Percentiles rank a stretch among this genome's conserved stretches.
phyloP scores from a whole-genome alignment of 2,888 invertebrate species.

The Mythimna ferrago region DNA sequence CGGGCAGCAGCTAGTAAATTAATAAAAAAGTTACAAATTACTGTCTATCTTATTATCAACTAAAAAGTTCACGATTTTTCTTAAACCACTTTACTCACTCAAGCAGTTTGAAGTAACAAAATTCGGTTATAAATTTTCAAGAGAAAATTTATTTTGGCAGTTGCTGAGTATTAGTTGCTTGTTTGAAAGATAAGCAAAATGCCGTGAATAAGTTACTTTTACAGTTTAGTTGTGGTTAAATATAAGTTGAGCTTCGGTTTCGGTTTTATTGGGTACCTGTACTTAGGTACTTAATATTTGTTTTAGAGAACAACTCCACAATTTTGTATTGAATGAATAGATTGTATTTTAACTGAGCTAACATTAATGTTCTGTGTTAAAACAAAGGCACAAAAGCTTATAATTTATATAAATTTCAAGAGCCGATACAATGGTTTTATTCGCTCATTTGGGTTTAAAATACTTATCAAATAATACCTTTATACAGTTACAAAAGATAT shows the following conservation, averaged over 20 bases:
- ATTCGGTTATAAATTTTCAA: conserved; percentile 41
- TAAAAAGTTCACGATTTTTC: conserved; percentile 24
- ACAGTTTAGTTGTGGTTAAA: conserved; percentile 7
- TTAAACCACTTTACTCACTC: conserved; percentile 50
- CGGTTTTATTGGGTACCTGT: neutral
- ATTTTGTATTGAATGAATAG: neutral
- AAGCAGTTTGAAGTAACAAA: conserved; percentile 36
- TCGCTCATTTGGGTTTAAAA: conserved; percentile 11
- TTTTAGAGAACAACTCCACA: neutral
- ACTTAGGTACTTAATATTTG: conserved; percentile 17
- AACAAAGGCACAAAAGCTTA: conserved; percentile 11
- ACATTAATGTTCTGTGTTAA: conserved; percentile 1
- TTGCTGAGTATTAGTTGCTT: conserved; percentile 34
- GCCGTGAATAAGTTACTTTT: conserved; percentile 22
- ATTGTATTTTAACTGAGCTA: neutral
- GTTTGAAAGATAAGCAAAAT: conserved; percentile 34
- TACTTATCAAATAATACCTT: conserved; percentile 20
- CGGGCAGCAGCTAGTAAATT: neutral
- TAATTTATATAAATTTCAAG: conserved; percentile 20
- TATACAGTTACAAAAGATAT: neutral
- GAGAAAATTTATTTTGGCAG: conserved; percentile 35
- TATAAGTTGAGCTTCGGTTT: conserved; percentile 4
- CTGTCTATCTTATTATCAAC: neutral
- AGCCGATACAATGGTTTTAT: conserved; percentile 14
- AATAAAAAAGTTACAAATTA: conserved; percentile 15